phyloP scores from a whole-genome alignment of 2,888 invertebrate species.

The Lepidochrysops patricia region DNA sequence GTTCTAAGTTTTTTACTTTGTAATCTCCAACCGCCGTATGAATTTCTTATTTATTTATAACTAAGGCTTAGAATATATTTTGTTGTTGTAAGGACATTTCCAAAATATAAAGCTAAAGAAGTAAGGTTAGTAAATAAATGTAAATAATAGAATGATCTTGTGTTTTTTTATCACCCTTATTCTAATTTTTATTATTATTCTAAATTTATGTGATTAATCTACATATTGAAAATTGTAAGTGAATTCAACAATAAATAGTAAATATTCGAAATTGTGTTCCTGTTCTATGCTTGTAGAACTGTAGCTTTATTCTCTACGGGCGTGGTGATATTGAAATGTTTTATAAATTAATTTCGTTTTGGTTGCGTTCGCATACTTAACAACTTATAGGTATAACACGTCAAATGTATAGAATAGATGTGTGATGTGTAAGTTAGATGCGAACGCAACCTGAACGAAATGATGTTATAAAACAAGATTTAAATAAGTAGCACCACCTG shows the following conservation, averaged over 20 bases:
- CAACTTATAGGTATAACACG: no score
- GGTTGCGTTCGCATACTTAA: no score
- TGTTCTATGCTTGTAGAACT: no score
- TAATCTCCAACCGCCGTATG: conserved; percentile 18
- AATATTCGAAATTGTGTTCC: background rate
- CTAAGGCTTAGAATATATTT: conserved; percentile 40
- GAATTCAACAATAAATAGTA: background rate
- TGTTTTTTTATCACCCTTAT: conserved; percentile 13
- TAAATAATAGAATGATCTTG: conserved; percentile 39
- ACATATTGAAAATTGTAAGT: background rate
- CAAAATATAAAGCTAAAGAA: conserved; percentile 32
- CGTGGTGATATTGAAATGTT: no score
- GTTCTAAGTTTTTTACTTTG: conserved; percentile 13
- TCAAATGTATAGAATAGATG: no score
- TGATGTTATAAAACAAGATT: no score
- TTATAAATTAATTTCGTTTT: no score
- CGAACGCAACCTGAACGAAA: no score
- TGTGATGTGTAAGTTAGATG: no score
- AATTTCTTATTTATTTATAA: conserved; percentile 44
- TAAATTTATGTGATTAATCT: background rate
- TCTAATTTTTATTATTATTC: conserved; percentile 29
- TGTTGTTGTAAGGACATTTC: conserved; percentile 35
- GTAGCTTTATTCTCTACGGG: no score
- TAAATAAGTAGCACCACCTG: no score
- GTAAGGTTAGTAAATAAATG: conserved; percentile 38